Percentiles rank a stretch among this genome's conserved stretches.
phyloP scores from a whole-genome alignment of 2,888 invertebrate species.

The Epirrhoe tristata region DNA sequence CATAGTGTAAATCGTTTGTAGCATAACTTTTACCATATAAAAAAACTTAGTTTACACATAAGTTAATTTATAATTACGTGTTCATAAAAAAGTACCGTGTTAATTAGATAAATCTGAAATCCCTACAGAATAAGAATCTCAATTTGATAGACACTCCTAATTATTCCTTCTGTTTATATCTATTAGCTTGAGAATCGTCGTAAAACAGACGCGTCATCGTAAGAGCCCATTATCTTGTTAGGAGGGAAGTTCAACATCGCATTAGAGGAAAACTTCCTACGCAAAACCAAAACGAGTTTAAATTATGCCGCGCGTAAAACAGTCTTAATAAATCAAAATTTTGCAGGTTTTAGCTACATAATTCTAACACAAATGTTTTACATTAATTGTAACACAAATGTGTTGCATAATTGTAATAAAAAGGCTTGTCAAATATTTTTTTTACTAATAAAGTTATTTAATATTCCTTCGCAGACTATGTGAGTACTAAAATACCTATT shows the following conservation, averaged over 20 bases:
- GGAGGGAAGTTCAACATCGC: neutral
- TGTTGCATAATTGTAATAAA: too few species aligned
- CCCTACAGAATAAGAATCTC: neutral
- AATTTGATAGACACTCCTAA: slow-evolving; percentile 25
- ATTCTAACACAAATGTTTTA: too few species aligned
- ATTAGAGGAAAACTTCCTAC: neutral
- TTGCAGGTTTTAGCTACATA: neutral
- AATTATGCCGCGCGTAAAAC: neutral
- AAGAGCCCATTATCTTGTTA: slow-evolving; percentile 18
- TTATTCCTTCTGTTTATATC: slow-evolving; percentile 23
- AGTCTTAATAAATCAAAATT: neutral
- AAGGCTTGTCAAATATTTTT: too few species aligned
- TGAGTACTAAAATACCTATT: neutral
- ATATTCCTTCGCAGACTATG: too few species aligned
- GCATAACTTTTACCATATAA: too few species aligned
- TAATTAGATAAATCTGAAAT: neutral
- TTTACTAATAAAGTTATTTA: too few species aligned
- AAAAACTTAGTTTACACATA: too few species aligned
- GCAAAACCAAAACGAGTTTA: neutral
- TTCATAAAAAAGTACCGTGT: too few species aligned
- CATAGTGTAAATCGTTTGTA: too few species aligned
- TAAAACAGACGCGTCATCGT: slow-evolving; percentile 16
- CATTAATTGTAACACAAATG: too few species aligned
- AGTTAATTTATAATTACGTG: too few species aligned
- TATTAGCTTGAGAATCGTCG: slow-evolving; percentile 15